Evolutionary conservation across 2,113 vertebrate species (phyloP).

Genomic region (Oreochromis spilurus): DNA sequence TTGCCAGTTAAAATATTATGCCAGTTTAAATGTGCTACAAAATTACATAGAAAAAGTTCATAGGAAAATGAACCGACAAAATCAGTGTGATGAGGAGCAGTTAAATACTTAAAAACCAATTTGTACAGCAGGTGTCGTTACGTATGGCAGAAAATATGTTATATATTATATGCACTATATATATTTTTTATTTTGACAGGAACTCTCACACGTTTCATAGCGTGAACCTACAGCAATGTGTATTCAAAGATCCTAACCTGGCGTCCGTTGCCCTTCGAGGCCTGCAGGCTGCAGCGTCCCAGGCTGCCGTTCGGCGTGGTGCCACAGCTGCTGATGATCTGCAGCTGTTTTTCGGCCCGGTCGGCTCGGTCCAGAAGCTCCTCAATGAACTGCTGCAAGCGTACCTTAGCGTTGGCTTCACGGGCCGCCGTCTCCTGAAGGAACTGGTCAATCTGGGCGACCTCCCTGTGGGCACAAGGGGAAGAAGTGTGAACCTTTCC

Average conservation of each 20-base stretch:
- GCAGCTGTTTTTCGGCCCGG: conserved; percentile 92
- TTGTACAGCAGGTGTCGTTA: not conserved
- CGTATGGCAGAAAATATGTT: not conserved
- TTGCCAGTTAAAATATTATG: not conserved
- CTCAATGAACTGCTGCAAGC: conserved; percentile 97
- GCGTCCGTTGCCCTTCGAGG: conserved; percentile 73
- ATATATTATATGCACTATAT: not conserved
- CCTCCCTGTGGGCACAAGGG: conserved; percentile 78
- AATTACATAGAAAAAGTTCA: not conserved
- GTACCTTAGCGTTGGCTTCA: conserved; percentile 93
- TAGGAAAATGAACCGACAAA: not conserved
- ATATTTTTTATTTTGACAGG: not conserved
- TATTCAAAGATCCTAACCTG: conserved; percentile 57
- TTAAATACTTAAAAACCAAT: not conserved
- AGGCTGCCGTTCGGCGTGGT: conserved; percentile 92
- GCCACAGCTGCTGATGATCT: conserved; percentile 96
- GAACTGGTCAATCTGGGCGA: conserved; percentile 95
- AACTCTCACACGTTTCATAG: not conserved
- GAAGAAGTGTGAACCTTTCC: not conserved
- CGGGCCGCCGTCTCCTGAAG: conserved; percentile 94
- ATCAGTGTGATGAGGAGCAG: not conserved
- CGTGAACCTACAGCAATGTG: not conserved
- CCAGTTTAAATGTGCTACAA: not conserved
- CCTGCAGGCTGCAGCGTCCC: conserved; percentile 83
- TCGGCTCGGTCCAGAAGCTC: conserved; percentile 95